Evolutionary conservation across 2,113 vertebrate genomes (phyloP).

Genomic region (Trachemys scripta): DNA sequence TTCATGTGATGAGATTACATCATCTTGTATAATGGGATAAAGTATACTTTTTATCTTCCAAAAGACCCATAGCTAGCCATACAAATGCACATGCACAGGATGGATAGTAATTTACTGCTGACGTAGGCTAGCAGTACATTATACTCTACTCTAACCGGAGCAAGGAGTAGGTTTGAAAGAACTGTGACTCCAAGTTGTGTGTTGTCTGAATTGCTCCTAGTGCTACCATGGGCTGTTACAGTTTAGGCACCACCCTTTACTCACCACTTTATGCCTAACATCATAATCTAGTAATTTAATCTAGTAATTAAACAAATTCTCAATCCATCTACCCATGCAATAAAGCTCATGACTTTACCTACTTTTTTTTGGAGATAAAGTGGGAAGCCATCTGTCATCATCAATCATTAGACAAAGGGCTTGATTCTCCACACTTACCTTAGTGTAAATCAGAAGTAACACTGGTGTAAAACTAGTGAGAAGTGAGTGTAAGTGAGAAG

Average conservation of each 20-base stretch:
- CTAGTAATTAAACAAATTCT: not conserved
- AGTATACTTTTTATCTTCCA: not conserved
- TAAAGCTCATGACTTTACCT: not conserved
- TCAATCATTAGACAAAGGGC: not conserved
- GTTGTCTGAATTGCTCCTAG: not conserved
- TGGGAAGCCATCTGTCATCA: not conserved
- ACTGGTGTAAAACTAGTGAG: not conserved
- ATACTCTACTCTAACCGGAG: not conserved
- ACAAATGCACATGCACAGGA: not conserved
- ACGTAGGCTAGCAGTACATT: not conserved
- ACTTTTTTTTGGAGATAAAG: not conserved
- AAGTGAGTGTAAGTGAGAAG: not conserved
- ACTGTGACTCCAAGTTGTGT: not conserved
- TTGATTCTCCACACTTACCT: not conserved
- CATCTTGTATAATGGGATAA: not conserved
- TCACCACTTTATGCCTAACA: not conserved
- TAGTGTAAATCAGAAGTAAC: not conserved
- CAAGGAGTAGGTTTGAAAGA: not conserved
- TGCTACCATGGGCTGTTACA: not conserved
- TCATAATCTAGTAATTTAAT: not conserved
- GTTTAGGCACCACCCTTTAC: not conserved
- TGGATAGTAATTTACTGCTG: not conserved
- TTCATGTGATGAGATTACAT: not conserved
- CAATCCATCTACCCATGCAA: not conserved
- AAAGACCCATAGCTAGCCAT: not conserved